Evolutionary conservation across 1,140 invertebrate species (phyloP).

Genomic region (Branchinecta lynchi): DNA sequence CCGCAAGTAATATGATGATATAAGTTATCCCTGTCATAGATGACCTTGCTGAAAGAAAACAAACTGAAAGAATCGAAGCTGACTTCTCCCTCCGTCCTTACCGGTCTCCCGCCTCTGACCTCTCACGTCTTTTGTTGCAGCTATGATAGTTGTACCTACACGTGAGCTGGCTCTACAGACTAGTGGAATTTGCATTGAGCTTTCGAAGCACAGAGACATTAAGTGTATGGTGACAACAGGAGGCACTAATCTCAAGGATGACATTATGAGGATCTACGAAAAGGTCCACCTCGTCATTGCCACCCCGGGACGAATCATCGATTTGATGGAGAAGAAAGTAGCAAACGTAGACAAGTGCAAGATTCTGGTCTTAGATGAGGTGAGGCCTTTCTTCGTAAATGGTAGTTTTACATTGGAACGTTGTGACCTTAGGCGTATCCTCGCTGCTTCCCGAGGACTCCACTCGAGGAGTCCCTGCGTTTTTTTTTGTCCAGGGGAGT

Average conservation of each 20-base stretch:
- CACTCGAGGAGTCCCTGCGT: too few species aligned
- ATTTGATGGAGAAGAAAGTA: conserved; percentile 98
- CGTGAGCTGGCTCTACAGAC: conserved; percentile 97
- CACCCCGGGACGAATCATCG: conserved; percentile 95
- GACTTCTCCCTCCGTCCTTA: too few species aligned
- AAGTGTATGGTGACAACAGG: conserved; percentile 98
- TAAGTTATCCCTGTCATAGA: conserved; percentile 9
- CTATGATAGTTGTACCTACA: conserved; percentile 95
- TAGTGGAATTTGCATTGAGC: conserved; percentile 97
- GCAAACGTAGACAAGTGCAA: conserved; percentile 89
- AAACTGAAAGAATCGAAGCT: not conserved
- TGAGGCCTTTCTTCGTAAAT: conserved; percentile 18
- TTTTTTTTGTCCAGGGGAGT: too few species aligned
- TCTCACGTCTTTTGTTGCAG: conserved; percentile 35
- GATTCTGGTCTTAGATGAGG: conserved; percentile 91
- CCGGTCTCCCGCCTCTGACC: not conserved
- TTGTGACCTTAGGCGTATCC: too few species aligned
- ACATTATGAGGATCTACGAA: conserved; percentile 98
- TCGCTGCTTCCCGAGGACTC: too few species aligned
- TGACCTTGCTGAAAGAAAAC: not conserved
- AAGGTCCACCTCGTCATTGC: conserved; percentile 99
- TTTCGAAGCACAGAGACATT: conserved; percentile 87
- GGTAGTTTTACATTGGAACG: too few species aligned
- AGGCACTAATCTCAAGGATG: conserved; percentile 94
- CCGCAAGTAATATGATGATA: too few species aligned